phyloP scores from a whole-genome alignment of 2,113 vertebrate genomes.

The Sinosuthora webbiana region DNA sequence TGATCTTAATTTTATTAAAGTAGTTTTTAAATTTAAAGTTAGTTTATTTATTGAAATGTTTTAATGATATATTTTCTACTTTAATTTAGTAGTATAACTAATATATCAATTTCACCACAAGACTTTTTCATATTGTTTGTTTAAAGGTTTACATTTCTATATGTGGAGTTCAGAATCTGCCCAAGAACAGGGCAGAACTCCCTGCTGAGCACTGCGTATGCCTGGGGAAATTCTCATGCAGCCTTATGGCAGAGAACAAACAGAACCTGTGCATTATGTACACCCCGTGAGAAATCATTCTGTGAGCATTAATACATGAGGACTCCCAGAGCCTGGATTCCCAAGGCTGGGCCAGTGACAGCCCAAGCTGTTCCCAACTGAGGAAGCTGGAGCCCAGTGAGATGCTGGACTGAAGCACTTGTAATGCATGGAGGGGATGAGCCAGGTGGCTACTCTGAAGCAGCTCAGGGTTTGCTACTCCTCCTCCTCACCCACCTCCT shows the following conservation, averaged over 20 bases:
- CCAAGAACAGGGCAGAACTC: not conserved
- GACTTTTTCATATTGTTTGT: not conserved
- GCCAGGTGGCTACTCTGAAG: not conserved
- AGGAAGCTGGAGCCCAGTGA: not conserved
- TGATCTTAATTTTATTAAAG: not conserved
- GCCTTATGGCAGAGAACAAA: not conserved
- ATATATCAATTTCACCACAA: not conserved
- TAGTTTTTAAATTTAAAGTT: not conserved
- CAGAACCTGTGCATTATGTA: not conserved
- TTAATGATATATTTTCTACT: not conserved
- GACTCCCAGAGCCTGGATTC: not conserved
- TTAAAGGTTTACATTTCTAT: not conserved
- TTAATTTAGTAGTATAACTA: not conserved
- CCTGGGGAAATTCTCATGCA: not conserved
- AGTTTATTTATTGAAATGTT: not conserved
- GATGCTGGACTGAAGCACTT: not conserved
- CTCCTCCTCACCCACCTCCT: slow-evolving; percentile 83
- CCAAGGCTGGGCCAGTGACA: not conserved
- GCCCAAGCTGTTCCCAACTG: not conserved
- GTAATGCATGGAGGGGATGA: not conserved
- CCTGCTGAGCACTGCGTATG: not conserved
- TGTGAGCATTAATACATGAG: not conserved
- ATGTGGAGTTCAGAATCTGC: not conserved
- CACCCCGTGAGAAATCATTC: not conserved
- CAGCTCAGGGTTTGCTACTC: not conserved